Base-by-base conservation (phyloP, 1,140 invertebrate genomes). In the Trichonephila inaurata region DNA sequence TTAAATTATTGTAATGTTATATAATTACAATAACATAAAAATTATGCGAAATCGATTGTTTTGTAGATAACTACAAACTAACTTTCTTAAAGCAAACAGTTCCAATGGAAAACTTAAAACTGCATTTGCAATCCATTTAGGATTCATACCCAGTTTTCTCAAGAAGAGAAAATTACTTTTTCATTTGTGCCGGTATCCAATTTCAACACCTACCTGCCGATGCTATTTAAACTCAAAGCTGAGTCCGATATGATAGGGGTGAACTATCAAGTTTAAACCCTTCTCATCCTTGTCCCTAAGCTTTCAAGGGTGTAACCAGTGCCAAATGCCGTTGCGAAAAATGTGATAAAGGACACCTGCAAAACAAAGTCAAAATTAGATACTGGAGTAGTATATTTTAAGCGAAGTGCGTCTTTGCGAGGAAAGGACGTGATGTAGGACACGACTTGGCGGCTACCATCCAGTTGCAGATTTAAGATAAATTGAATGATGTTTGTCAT, bases 291-390 rank as follows among this genome's bases (percentile, higher is more conserved):
- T 77, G 72, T 77, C 72, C 72, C 72, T 19, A 85, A 85, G 33
- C 19, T 93, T 93, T 93, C 92, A 93, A 93, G 92, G 92, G 92
- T 93, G 69, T 62, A 89, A 51, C n/a, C 33, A 58, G 33, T 93
- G 92, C 92, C 92, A 93, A 93, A 89, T 93, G 66, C 58, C 51
- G 44, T 72, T 62, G 61, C 18, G 85, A 40, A 64, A 89, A 62
- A 89, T 82, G 92, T 64, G 92, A 92, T 92, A 87, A 91, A 92
- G 91, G 83, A 93, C 92, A 89, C 92, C 85, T 93, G 86, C 86
- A 93, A 93, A 88, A 93, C 69, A 88, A 93, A 93, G 92, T 93
- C 69, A 93, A 93, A 93, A 88, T 85, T 92, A 86, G 82, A 86
- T 86, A 69, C 69, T 21, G 51, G 69, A 51, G 28, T 33, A 40